Conservation (phyloP, 2,113 vertebrate species). For the Lichenostomus cassidix region DNA sequence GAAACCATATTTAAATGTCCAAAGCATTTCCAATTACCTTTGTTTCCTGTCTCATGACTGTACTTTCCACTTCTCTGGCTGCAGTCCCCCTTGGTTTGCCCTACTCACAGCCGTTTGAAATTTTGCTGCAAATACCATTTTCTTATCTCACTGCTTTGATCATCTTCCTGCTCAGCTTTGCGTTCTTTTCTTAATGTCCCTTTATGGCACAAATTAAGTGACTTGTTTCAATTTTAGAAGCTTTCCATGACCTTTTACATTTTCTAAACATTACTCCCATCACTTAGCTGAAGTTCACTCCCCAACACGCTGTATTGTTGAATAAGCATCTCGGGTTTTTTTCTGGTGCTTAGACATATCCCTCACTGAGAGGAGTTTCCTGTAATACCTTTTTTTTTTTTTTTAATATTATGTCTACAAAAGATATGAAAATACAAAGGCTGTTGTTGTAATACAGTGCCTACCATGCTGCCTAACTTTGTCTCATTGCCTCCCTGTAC, state of each 20-base stretch:
- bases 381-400: fast-evolving
- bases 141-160: background rate
- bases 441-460: background rate
- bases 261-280: background rate
- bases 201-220: background rate
- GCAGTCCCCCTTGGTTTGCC: background rate
- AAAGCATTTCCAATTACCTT: background rate
- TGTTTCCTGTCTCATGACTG: background rate
- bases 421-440: background rate
- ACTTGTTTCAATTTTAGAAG: background rate
- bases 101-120: background rate
- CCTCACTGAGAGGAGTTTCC: background rate
- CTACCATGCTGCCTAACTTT: background rate
- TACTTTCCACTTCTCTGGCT: background rate
- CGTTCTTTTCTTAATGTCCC: background rate
- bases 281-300: background rate
- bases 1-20: background rate
- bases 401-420: background rate
- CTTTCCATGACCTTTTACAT: background rate
- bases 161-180: background rate
- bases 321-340: background rate
- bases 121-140: background rate
- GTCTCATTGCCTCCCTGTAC: background rate
- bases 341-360: background rate
- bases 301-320: background rate